These are phyloP conservation scores for Araneus ventricosus DNA, from an alignment of 1,140 invertebrate genomes.

Conservation along the genomic window DNA sequence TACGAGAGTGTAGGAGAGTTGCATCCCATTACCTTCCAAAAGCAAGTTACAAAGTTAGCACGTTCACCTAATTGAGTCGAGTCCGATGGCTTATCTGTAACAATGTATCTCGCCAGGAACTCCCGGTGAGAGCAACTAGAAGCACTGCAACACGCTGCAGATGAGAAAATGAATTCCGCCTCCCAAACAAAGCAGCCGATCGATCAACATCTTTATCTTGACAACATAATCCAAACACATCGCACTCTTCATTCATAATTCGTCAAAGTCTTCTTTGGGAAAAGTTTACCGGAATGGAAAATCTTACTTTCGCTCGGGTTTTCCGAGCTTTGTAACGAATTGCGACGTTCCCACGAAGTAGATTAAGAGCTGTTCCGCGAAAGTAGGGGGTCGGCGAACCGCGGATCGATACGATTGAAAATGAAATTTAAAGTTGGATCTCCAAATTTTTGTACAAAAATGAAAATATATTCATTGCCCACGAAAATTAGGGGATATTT, in stretches of 20 bases:
- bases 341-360: too few relatives aligned
- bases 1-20: too few relatives aligned
- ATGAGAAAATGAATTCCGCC: background rate
- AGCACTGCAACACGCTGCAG: background rate
- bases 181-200: background rate
- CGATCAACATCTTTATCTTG: background rate
- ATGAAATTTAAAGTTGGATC: background rate
- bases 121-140: background rate
- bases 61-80: background rate
- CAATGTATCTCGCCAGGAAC: background rate
- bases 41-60: background rate
- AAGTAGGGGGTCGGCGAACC: too few relatives aligned
- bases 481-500: too few relatives aligned
- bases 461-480: too few relatives aligned
- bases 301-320: too few relatives aligned
- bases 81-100: background rate
- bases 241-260: background rate
- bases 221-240: background rate
- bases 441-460: too few relatives aligned
- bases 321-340: too few relatives aligned
- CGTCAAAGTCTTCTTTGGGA: background rate
- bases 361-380: too few relatives aligned
- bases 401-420: background rate
- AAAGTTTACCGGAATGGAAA: too few relatives aligned
- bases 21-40: background rate